These are phyloP conservation scores for Cichlasoma orientale DNA, from an alignment of 2,797 vertebrate species.

Conservation along the genomic window DNA sequence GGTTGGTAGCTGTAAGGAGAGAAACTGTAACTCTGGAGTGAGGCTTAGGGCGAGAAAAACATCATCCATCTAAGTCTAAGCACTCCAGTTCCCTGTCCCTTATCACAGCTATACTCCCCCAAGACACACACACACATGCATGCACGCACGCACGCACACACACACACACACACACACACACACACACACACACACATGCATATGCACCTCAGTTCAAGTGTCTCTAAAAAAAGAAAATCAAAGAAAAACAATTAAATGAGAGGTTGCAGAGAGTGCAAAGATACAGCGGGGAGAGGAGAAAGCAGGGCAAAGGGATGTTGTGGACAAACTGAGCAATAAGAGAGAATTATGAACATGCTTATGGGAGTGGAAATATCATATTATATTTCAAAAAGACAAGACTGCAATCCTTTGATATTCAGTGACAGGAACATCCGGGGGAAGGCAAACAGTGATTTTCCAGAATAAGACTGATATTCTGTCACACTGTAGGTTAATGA, in stretches of 20 bases:
- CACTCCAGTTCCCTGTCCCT: slow-evolving; percentile 72
- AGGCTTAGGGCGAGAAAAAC: slow-evolving; percentile 73
- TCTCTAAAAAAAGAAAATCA: slow-evolving; percentile 55
- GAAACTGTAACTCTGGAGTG: slow-evolving; percentile 62
- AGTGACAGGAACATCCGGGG: slow-evolving; percentile 74
- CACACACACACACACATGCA: neutral
- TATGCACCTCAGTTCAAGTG: slow-evolving; percentile 58
- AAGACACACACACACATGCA: neutral
- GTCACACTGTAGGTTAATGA: slow-evolving; percentile 65
- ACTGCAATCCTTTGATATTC: slow-evolving; percentile 68
- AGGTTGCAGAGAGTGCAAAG: slow-evolving; percentile 71
- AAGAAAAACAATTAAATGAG: slow-evolving; percentile 54
- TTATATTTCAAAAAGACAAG: slow-evolving; percentile 64
- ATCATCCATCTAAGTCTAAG: slow-evolving; percentile 76
- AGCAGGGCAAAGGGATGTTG: slow-evolving; percentile 48
- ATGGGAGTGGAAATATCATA: slow-evolving; percentile 68
- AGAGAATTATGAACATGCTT: slow-evolving; percentile 75
- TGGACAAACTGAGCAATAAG: slow-evolving; percentile 63
- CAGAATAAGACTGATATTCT: slow-evolving; percentile 63
- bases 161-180: neutral
- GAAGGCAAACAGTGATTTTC: slow-evolving; percentile 46
- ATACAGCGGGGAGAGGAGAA: slow-evolving; percentile 54
- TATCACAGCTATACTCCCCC: slow-evolving; percentile 72
- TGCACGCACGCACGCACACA: neutral
- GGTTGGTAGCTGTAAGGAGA: slow-evolving; percentile 15